Evolutionary conservation across 2,797 vertebrate species (phyloP), one percentile per base, ranked within the genome.

Genomic region (Heliangelus exortis): DNA sequence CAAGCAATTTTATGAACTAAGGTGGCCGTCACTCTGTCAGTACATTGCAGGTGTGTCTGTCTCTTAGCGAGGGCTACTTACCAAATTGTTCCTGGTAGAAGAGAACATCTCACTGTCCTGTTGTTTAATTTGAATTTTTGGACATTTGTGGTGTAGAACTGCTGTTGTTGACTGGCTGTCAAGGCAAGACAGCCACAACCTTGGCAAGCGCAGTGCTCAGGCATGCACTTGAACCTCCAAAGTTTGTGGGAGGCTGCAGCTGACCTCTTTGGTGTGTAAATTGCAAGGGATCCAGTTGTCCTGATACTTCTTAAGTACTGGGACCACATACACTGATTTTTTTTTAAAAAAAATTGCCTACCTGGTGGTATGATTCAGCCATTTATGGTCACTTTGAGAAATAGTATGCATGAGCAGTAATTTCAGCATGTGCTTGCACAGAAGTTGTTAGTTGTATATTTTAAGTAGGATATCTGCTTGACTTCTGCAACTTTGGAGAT

Each of bases 1-100:
- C 12, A 2, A 19, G 3, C 2, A 3, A 0, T 33, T 55, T 14
- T 16, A 5, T 29, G 15, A 18, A 34, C 12, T 3, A 3, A 31
- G 34, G 45, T 1, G 39, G 54, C 26, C 47, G 10, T 57, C 10
- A 19, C 51, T 58, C 15, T 6, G 1, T n/a, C 67, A 21, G 31
- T n/a, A 7, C 33, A 7, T 15, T 7, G 4, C 23, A 33, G 0
- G 0, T 23, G 39, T 33, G 17, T 26, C 59, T 43, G 28, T 21
- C 69, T 33, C 22, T 25, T 41, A 31, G 31, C 34, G n/a, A 36
- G 39, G 55, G 28, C 68, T 80, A 5, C 21, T 28, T 25, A 3
- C 23, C 0, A 2, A 65, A 75, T 23, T 3, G 12, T 18, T 20
- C 31, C 33, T 31, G 18, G 25, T 18, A 7, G 34, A 36, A 53